Evolutionary conservation across 2,888 invertebrate species (phyloP), one percentile per base, ranked within the genome.

Genomic region (Actias luna): DNA sequence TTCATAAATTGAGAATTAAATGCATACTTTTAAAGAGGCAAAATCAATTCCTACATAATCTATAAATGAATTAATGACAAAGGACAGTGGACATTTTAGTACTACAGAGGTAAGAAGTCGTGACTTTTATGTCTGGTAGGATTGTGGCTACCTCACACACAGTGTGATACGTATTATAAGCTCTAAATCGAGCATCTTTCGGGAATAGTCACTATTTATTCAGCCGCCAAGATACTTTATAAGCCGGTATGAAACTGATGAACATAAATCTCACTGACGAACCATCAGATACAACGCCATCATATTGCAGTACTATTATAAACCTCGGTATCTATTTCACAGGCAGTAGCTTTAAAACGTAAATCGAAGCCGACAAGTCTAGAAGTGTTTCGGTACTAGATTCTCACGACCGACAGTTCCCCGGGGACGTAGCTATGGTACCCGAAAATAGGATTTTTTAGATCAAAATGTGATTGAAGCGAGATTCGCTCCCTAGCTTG

Each of bases 391-490:
- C 55, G 27, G n/a, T 29, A 55, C 55, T 55, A 27, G 16, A n/a
- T 29, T 29, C 27, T 55, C 55, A 55, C 29, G 55, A 55, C 31
- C 58, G 31, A 63, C 27, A 57, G 57, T 25, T 58, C 60, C 55
- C 57, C 25, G 35, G 63, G 27, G 57, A 60, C 57, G 18, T 39
- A 27, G n/a, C 29, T 46, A 60, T 25, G 25, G 57, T 33, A 57
- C 60, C 60, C 42, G 27, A 60, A 39, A 18, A 58, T 46, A 42
- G 42, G 52, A 59, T 50, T 60, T 57, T 58, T 64, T 33, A 61
- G 61, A 64, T 64, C 64, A 61, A 39, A 64, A 64, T 61, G 58
- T 58, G 64, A 64, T 64, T 64, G 64, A 64, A 64, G 50, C 35
- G 27, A 29, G 36, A 50, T 29, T 42, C 36, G 59, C n/a, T 27